Base-by-base conservation (phyloP, 2,113 vertebrate species). In the Brachyistius frenatus region DNA sequence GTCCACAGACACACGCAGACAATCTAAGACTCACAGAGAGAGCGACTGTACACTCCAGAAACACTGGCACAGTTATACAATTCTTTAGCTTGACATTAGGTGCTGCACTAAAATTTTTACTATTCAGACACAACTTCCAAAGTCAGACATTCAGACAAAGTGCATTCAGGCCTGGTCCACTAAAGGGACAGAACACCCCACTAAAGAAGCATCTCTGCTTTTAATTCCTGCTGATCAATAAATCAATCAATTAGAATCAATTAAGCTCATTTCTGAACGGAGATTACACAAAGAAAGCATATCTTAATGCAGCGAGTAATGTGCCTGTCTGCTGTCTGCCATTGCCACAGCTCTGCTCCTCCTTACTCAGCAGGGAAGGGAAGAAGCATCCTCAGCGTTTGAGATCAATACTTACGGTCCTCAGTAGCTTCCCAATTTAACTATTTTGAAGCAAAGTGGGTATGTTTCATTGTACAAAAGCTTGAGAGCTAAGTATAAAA, bases 201-300 rank as follows among this genome's bases (percentile, higher is more conserved):
- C 69, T 76, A 33, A 31, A 73, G 50, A 32, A 83, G 84, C 60
- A 66, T 81, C 75, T 88, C 67, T 86, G 75, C 80, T 92, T 92
- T 91, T 90, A 82, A 86, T 93, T 92, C 88, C 80, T 86, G 84
- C 77, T 81, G 89, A 94, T 94, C 93, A 93, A 94, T 94, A 94
- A 80, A 78, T 61, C 92, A 94, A 94, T 94, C 90, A 93, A 93
- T 93, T 95, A 88, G 76, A 93, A 93, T 93, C 90, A 93, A 90
- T 93, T 93, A 87, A 68, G 80, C 57, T 87, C 79, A 90, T 93
- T 81, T 93, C 83, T 89, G 78, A 85, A 88, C 84, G 81, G 88
- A 91, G 80, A 88, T 92, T 90, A 91, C 90, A 91, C 88, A 90
- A 92, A 91, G 87, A 85, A 84, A 90, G 88, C 91, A 93, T 83